A percentile compares a stretch with the other conserved stretches of the same genome.
phyloP scores from a whole-genome alignment of 30 jellyfish, hydroid and myxozoan species.

The Hydractinia echinata region DNA sequence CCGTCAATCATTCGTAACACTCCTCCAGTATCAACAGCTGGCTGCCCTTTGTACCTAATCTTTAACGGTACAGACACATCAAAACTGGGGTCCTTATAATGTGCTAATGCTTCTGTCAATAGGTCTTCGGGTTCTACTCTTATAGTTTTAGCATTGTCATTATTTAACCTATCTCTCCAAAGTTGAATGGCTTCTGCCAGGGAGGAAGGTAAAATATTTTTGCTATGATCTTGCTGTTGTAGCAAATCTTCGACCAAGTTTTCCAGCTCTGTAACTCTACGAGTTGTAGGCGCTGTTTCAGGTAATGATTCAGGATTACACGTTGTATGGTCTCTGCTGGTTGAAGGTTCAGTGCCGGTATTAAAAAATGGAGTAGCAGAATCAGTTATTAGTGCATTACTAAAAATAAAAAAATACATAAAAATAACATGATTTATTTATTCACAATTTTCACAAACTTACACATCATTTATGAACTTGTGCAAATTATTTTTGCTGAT shows the following conservation, averaged over 20 bases:
- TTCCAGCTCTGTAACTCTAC: slow-evolving; percentile 7
- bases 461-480: too few relatives aligned
- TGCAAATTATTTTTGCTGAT: too few relatives aligned
- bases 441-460: too few relatives aligned
- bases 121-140: slow-evolving; percentile 23
- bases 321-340: too few relatives aligned
- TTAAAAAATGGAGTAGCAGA: too few relatives aligned
- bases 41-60: slow-evolving; percentile 32
- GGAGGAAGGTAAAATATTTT: background rate
- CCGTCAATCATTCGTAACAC: slow-evolving; percentile 25
- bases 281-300: background rate
- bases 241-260: background rate
- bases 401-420: too few relatives aligned
- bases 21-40: slow-evolving; percentile 43
- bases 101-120: slow-evolving; percentile 30
- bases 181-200: background rate
- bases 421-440: too few relatives aligned
- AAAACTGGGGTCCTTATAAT: slow-evolving; percentile 11
- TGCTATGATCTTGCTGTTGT: slow-evolving; percentile 6
- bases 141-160: background rate
- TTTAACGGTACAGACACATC: slow-evolving; percentile 20
- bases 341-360: too few relatives aligned
- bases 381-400: too few relatives aligned
- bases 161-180: background rate
- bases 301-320: too few relatives aligned